Evolutionary conservation across 2,113 vertebrate species (phyloP), one percentile per base, ranked within the genome.

Genomic region (Melanerpes aurifrons): DNA sequence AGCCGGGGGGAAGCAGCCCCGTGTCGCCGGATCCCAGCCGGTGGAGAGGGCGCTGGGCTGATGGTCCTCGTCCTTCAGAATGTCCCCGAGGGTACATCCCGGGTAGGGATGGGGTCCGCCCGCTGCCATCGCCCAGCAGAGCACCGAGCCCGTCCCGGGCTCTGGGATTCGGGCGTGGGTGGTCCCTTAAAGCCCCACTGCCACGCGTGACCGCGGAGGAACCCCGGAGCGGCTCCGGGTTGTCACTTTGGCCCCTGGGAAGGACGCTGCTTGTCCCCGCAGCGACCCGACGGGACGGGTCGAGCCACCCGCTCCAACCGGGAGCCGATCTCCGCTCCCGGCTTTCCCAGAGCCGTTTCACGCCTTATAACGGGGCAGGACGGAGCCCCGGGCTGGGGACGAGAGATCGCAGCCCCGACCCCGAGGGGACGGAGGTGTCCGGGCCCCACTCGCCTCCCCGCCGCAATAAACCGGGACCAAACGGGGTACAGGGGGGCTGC

Each of bases 281-380:
- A 29, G 26, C 8, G 10, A 32, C 28, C 40, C 62, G 61, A 20
- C 5, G 56, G 71, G n/a, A 6, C 18, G 37, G 43, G 40, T 50
- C 21, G 29, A 43, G 47, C 48, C 50, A 3, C n/a, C 45, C 21
- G 11, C 15, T 43, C 56, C 89, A 8, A 6, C 11, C 7, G 57
- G 58, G 28, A 9, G 0, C 9, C 53, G 13, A 1, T 14, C 10
- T 17, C 54, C 2, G 1, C 10, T 75, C 22, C 35, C 19, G 12
- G 25, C 5, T 0, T 4, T 3, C 37, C 56, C 9, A 35, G 31
- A 20, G 28, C 40, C 43, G 13, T 71, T 63, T 29, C 75, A 31
- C 29, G 4, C 48, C 11, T 16, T 3, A 2, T 4, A 79, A 35
- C 37, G 50, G 61, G 25, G 35, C 17, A 1, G 12, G 31, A 14